A percentile compares a stretch with the other conserved stretches of the same genome.
phyloP scores from a whole-genome alignment of 2,888 invertebrate genomes.

The Deilephila elpenor region DNA sequence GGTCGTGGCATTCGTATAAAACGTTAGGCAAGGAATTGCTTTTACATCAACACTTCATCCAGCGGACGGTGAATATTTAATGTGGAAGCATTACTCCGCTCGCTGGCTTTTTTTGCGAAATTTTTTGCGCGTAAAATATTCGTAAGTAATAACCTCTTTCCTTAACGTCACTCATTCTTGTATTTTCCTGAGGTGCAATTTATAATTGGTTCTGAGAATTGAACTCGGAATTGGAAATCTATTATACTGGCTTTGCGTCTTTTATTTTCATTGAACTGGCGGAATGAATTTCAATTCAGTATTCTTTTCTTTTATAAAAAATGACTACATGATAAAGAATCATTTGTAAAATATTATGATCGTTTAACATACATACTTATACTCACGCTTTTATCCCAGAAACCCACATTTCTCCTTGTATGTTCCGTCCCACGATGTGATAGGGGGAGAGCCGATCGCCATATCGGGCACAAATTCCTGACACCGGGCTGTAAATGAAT shows the following conservation, averaged over 20 bases:
- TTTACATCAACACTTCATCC: constrained; percentile 42
- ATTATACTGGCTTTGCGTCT: constrained; percentile 2
- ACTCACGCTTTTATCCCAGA: too few species aligned
- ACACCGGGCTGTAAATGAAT: too few species aligned
- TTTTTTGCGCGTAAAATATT: background rate
- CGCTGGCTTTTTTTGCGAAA: background rate
- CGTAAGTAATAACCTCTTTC: background rate
- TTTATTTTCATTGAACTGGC: background rate
- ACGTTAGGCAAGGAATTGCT: constrained; percentile 44
- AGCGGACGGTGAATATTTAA: constrained; percentile 37
- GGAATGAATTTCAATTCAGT: background rate
- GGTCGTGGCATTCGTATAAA: constrained; percentile 42
- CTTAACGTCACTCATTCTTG: background rate
- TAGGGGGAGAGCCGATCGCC: too few species aligned
- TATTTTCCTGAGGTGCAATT: background rate
- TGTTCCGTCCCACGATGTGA: too few species aligned
- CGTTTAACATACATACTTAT: too few species aligned
- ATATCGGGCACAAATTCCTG: too few species aligned
- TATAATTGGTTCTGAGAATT: constrained; percentile 11
- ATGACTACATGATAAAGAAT: background rate
- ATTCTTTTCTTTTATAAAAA: background rate
- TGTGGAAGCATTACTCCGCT: constrained; percentile 20
- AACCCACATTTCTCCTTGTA: too few species aligned
- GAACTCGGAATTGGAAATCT: constrained; percentile 15
- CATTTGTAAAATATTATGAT: too few species aligned